phyloP scores from a whole-genome alignment of 2,797 vertebrate species.

The Hippopotamyrus pictus region DNA sequence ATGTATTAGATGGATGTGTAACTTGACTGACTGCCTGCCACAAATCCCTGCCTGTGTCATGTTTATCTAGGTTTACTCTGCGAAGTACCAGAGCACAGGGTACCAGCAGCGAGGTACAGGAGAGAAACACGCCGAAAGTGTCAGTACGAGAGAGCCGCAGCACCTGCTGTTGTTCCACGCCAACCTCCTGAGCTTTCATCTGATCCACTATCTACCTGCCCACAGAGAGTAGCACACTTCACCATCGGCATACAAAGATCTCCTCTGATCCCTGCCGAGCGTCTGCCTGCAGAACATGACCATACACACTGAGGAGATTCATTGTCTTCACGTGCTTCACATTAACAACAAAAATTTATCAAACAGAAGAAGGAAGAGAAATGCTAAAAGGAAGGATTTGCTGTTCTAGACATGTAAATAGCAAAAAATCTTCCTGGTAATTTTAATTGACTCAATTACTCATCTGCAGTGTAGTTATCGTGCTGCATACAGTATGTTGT shows the following conservation, averaged over 20 bases:
- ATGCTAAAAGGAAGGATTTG: neutral
- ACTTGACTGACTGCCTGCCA: neutral
- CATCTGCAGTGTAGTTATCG: neutral
- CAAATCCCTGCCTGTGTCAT: neutral
- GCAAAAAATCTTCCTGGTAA: neutral
- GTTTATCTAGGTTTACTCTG: neutral
- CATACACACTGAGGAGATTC: neutral
- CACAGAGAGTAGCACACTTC: neutral
- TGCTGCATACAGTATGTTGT: neutral
- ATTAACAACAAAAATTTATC: neutral
- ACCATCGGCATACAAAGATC: conserved; percentile 7
- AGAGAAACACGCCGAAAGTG: neutral
- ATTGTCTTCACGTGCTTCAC: neutral
- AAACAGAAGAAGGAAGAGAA: neutral
- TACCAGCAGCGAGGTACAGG: neutral
- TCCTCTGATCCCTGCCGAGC: neutral
- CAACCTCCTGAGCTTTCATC: neutral
- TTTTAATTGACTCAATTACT: neutral
- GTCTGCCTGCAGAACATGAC: neutral
- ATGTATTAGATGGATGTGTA: neutral
- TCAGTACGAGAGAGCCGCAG: neutral
- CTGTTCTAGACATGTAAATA: neutral
- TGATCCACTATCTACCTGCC: neutral
- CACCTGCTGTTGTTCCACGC: neutral
- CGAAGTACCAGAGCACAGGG: neutral